These are phyloP conservation scores for Drosophila ezoana DNA, from an alignment of 2,888 invertebrate species.

Conservation along the genomic window DNA sequence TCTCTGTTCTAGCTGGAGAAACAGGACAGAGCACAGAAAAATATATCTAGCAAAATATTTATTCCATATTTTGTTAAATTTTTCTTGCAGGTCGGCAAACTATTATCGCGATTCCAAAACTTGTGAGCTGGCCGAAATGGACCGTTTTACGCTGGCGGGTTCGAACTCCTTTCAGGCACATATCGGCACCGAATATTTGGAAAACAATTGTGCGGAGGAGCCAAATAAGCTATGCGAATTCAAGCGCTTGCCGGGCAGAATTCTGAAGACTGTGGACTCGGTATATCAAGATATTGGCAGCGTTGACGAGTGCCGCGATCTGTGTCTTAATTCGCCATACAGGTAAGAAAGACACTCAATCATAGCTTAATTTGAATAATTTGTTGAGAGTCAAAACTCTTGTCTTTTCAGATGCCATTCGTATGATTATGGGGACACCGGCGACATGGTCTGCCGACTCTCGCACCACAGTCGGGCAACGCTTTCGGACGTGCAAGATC, in stretches of 20 bases:
- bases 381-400: no score
- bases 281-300: slow-evolving; percentile 95
- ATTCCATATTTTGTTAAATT: no score
- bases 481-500: slow-evolving; percentile 94
- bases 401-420: slow-evolving; percentile 90
- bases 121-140: slow-evolving; percentile 96
- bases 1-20: no score
- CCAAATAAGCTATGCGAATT: slow-evolving; percentile 96
- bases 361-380: background rate
- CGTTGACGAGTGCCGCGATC: slow-evolving; percentile 94
- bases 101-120: slow-evolving; percentile 93
- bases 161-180: slow-evolving; percentile 90
- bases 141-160: slow-evolving; percentile 94
- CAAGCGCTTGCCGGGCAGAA: slow-evolving; percentile 93
- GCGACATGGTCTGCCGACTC: slow-evolving; percentile 86
- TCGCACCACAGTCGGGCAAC: slow-evolving; percentile 96
- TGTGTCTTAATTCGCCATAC: slow-evolving; percentile 95
- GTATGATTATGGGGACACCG: slow-evolving; percentile 95
- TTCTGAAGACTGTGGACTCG: slow-evolving; percentile 96
- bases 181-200: slow-evolving; percentile 92
- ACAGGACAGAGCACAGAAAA: no score
- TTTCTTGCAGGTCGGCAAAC: slow-evolving; percentile 91
- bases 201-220: slow-evolving; percentile 96
- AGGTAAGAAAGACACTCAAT: slow-evolving; percentile 82
- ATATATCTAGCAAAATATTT: no score